Percentiles rank a stretch among this genome's conserved stretches.
Conservation (phyloP, 2,113 vertebrate genomes). For the Progne subis region DNA sequence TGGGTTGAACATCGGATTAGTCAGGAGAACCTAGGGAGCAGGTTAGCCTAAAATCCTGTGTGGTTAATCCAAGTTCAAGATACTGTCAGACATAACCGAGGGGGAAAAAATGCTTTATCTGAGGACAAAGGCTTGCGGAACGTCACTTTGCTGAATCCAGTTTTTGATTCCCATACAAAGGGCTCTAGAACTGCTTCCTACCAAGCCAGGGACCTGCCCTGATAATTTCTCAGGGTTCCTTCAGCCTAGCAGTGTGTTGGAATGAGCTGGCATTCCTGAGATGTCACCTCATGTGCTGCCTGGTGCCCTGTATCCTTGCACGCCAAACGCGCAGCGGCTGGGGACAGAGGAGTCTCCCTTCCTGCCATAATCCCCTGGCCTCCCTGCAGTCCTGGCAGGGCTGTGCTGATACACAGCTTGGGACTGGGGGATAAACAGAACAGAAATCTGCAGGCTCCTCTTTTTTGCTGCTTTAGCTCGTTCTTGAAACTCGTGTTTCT, state of each 20-base stretch:
- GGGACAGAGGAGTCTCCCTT: neutral
- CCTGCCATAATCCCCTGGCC: neutral
- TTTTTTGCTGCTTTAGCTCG: neutral
- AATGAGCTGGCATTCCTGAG: neutral
- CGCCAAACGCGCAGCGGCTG: rapidly evolving
- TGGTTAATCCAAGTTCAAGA: neutral
- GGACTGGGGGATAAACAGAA: neutral
- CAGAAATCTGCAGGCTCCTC: neutral
- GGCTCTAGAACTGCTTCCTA: neutral
- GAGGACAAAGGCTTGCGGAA: neutral
- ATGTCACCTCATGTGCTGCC: neutral
- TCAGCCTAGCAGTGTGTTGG: neutral
- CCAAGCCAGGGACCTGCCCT: neutral
- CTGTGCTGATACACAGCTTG: neutral
- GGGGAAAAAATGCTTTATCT: neutral
- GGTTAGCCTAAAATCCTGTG: neutral
- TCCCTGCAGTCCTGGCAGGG: rapidly evolving
- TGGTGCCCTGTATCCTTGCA: neutral
- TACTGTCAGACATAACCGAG: neutral
- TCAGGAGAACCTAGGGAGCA: neutral
- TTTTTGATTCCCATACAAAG: neutral
- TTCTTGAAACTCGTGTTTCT: neutral
- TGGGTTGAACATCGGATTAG: neutral
- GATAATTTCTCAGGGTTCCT: neutral
- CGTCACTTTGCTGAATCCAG: neutral